phyloP scores from a whole-genome alignment of 2,888 invertebrate species.

The Lasioglossum vierecki region DNA sequence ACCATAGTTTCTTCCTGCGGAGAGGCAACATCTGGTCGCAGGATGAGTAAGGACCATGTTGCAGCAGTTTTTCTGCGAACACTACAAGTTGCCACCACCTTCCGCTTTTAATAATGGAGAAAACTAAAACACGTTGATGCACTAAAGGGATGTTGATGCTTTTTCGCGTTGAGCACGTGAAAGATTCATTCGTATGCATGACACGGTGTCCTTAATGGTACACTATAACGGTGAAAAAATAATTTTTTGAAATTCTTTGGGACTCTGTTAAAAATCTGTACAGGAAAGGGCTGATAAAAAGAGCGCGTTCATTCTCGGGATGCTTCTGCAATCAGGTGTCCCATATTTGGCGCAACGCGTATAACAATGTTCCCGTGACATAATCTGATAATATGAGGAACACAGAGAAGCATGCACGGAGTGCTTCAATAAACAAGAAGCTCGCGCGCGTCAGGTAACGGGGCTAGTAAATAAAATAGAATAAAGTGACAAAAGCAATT shows the following conservation, averaged over 20 bases:
- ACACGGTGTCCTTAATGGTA: not conserved
- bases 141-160: not conserved
- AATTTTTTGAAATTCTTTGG: too few relatives aligned
- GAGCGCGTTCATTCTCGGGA: not conserved
- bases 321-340: not conserved
- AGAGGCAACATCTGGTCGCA: not conserved
- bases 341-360: not conserved
- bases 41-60: not conserved
- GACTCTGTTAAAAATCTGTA: not conserved
- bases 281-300: not conserved
- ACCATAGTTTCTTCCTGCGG: not conserved
- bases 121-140: not conserved
- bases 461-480: constrained; percentile 36
- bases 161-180: not conserved
- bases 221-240: too few relatives aligned
- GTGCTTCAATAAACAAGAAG: constrained; percentile 13
- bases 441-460: not conserved
- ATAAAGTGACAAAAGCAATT: constrained; percentile 57
- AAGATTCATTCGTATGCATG: not conserved
- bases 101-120: constrained; percentile 4
- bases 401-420: not conserved
- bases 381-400: not conserved
- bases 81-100: not conserved
- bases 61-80: not conserved
- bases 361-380: not conserved